Conservation (phyloP, 2,888 invertebrate species). For the Piscicola geometra region DNA sequence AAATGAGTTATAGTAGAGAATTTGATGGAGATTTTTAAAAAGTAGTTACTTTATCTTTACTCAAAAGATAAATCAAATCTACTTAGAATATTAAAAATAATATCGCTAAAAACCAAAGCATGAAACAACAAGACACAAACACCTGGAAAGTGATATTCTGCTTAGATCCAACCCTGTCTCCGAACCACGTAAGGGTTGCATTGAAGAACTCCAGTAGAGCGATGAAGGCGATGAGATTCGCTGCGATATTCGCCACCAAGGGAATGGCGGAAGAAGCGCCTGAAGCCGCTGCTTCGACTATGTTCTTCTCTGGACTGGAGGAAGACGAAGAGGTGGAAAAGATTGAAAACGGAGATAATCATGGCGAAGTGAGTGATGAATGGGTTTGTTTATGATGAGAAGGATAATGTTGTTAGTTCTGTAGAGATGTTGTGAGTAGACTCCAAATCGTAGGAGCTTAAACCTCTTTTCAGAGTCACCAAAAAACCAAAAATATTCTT, state of each 20-base stretch:
- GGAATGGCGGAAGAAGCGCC: constrained; percentile 78
- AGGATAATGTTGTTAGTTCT: no score
- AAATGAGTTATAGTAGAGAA: no score
- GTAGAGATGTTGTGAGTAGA: no score
- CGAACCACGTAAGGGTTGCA: constrained; percentile 62
- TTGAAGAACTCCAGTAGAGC: constrained; percentile 81
- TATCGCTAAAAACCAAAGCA: background rate
- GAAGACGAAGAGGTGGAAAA: background rate
- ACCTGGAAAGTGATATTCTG: constrained; percentile 60
- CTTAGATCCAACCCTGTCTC: constrained; percentile 62
- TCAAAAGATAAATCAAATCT: background rate
- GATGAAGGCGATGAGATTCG: constrained; percentile 86
- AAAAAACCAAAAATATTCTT: no score
- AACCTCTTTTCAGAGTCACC: no score
- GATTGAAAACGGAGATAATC: background rate
- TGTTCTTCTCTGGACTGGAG: constrained; percentile 71
- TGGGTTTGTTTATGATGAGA: background rate
- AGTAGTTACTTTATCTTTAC: no score
- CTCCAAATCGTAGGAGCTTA: no score
- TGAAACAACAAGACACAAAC: constrained; percentile 14
- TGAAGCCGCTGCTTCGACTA: constrained; percentile 82
- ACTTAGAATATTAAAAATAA: no score
- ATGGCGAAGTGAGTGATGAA: background rate
- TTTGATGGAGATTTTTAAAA: no score
- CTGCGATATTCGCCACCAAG: constrained; percentile 78